These are phyloP conservation scores for Pycnonotus jocosus DNA, from an alignment of 2,113 vertebrate genomes.

Conservation along the genomic window DNA sequence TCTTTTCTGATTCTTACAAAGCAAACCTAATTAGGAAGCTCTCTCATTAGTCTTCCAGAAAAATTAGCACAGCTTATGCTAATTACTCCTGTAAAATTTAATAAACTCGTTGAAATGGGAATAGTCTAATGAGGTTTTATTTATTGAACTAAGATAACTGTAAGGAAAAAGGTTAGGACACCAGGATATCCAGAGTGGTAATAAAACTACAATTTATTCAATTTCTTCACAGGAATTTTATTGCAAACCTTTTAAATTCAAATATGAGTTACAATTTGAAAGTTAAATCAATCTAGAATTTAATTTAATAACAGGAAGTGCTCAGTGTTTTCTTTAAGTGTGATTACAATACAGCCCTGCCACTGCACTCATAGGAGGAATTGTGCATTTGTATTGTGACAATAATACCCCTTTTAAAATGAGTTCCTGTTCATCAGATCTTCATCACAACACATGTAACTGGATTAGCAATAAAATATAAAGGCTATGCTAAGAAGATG, in stretches of 20 bases:
- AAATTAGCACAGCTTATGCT: conserved; percentile 98
- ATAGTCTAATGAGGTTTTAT: conserved; percentile 99
- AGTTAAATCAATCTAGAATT: conserved; percentile 76
- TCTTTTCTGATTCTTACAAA: conserved; percentile 89
- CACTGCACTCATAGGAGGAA: conserved; percentile 56
- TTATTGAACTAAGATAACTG: conserved; percentile 98
- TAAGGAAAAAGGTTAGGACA: conserved; percentile 86
- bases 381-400: conserved; percentile 47
- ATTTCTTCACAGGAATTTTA: conserved; percentile 79
- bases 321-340: conserved; percentile 67
- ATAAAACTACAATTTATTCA: conserved; percentile 82
- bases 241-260: conserved; percentile 82
- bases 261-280: conserved; percentile 76
- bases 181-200: conserved; percentile 73
- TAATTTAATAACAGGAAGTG: conserved; percentile 75
- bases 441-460: conserved; percentile 60
- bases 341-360: conserved; percentile 65
- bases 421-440: conserved; percentile 67
- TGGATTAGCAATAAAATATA: conserved; percentile 40
- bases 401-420: conserved; percentile 58
- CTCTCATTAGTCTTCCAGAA: conserved; percentile 98
- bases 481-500: conserved; percentile 76
- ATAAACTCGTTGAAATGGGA: conserved; percentile 98
- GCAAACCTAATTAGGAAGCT: conserved; percentile 97
- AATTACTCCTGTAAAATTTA: conserved; percentile 99